Evolutionary conservation across 2,113 vertebrate species (phyloP), one percentile per base, ranked within the genome.

Genomic region (Percopsis transmontana): DNA sequence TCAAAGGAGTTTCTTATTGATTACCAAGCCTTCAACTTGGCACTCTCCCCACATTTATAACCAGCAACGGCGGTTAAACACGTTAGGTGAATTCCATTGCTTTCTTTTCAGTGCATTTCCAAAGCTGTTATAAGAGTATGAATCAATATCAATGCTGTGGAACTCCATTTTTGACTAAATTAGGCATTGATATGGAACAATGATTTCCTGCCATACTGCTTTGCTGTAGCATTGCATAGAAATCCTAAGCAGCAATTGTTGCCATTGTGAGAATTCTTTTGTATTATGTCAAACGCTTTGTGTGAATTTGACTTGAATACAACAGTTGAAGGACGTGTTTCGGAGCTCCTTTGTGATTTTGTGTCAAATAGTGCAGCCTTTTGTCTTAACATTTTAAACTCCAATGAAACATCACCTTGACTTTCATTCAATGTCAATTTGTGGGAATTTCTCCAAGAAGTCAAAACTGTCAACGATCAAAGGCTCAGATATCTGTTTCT

Each of bases 371-470:
- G 16, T 74, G 76, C 40, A 64, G 59, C 52, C 77, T 33, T 66
- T 52, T 68, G 48, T 52, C 68, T 79, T 69, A 60, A 68, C 51
- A 58, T 67, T 66, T 76, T 57, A 78, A 73, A 71, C 20, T 18
- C 27, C 48, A 68, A 15, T 41, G 55, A 76, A 77, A 59, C 62
- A 66, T 58, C 47, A 39, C 69, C 45, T 62, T 72, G 53, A 68
- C 83, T 84, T 84, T 78, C 20, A 59, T 66, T 75, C 27, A 38
- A n/a, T 79, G 71, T 72, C 66, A 74, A 60, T 56, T 54, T 76
- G 44, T 67, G 56, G 69, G 73, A 79, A 74, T 53, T 76, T 50
- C 56, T 68, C 52, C 2, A 66, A 79, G 76, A 73, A 76, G 77
- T 39, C 68, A 47, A 78, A 83, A 75, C 70, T 61, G 56, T 19